Base-by-base conservation (phyloP, 2,797 vertebrate species). In the Acrocephalus scirpaceus region DNA sequence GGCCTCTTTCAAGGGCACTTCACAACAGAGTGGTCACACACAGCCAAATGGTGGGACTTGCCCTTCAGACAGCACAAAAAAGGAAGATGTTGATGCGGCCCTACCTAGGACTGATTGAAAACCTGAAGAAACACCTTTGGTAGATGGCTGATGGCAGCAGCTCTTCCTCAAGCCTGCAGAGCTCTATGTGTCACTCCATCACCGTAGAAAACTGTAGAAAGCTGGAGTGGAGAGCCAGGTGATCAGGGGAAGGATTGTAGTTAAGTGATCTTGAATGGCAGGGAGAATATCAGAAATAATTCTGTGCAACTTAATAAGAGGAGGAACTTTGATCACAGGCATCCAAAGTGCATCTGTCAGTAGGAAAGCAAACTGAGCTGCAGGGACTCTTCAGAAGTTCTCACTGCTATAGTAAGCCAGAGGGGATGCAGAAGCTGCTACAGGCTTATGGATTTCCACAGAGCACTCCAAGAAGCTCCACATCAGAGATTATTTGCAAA, bases 201-300 rank as follows among this genome's bases (percentile, higher is more conserved):
- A 2, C 40, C 79, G 13, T 16, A 67, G 71, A 73, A 94, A 82
- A 69, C 44, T 44, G 47, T 36, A 36, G 38, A 38, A 38, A 74
- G 7, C 40, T 19, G 48, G 61, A 80, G 26, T 11, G 32, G 57
- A 72, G 38, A 56, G 32, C 47, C 73, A 32, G 54, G 16, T 71
- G 84, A 60, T 56, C 4, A 3, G 20, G 30, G 81, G 21, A 60
- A 19, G 7, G 7, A 44, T 4, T 92, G 62, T 34, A 86, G 62
- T 91, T 73, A 95, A 89, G 51, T 65, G 34, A 85, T 65, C 16
- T 4, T 62, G 45, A 70, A 75, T 4, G 3, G 29, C 34, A 54
- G 72, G 40, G 26, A 86, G 30, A 77, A 42, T 82, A 80, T 77
- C 67, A 80, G 87, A 92, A 96, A 88, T 94, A 90, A 86, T 80